Conservation (phyloP, 2,888 invertebrate genomes). For the Eucera pruinosa region DNA sequence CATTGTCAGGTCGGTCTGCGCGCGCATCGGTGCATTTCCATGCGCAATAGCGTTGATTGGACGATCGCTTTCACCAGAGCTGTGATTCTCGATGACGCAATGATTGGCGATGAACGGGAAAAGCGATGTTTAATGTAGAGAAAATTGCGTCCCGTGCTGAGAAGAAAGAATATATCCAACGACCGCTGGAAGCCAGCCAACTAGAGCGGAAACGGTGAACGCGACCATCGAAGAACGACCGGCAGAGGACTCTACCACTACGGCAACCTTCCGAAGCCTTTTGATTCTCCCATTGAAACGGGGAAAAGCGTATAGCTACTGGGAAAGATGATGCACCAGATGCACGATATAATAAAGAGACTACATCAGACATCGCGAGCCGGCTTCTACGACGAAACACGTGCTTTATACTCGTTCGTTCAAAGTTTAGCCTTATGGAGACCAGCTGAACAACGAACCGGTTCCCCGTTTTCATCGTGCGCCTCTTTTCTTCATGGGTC, state of each 20-base stretch:
- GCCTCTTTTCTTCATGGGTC: slow-evolving; percentile 29
- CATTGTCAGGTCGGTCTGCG: slow-evolving; percentile 13
- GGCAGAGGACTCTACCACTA: slow-evolving; percentile 2
- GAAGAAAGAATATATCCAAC: slow-evolving; percentile 37
- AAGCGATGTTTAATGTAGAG: slow-evolving; percentile 41
- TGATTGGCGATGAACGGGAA: slow-evolving; percentile 46
- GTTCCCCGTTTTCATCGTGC: slow-evolving; percentile 57
- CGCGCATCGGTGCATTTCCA: slow-evolving; percentile 24
- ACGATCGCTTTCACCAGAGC: slow-evolving; percentile 56
- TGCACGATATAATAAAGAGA: slow-evolving; percentile 49
- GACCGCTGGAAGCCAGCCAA: slow-evolving; percentile 48
- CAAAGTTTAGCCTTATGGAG: slow-evolving; percentile 54
- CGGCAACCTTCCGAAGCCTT: slow-evolving; percentile 17
- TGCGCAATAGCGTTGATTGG: slow-evolving; percentile 41
- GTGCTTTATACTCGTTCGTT: slow-evolving; percentile 44
- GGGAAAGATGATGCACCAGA: slow-evolving; percentile 49
- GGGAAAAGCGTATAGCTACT: slow-evolving; percentile 21
- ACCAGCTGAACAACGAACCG: slow-evolving; percentile 65
- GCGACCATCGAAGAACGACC: slow-evolving; percentile 10
- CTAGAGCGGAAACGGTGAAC: slow-evolving; percentile 52
- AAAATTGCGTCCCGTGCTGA: slow-evolving; percentile 37
- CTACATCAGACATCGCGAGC: neutral
- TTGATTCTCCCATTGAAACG: slow-evolving; percentile 12
- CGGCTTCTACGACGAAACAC: slow-evolving; percentile 51
- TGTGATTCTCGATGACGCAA: slow-evolving; percentile 54